Base-by-base conservation (phyloP, 2,888 invertebrate species). In the Cynaeus angustus region DNA sequence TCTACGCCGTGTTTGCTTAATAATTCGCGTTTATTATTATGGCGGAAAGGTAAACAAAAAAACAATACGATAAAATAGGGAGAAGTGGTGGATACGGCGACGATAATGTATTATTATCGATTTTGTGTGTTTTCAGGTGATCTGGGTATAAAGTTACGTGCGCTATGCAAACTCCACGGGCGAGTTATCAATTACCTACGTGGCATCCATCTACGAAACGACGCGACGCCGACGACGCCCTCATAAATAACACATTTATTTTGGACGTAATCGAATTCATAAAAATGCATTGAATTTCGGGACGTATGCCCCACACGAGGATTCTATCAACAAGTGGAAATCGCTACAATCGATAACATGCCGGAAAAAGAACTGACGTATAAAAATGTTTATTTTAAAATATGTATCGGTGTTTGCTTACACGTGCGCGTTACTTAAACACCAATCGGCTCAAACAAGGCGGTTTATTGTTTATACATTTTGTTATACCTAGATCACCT, bases 281-380 rank as follows among this genome's bases (percentile, higher is more conserved):
- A 68, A 68, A 62, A 62, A 68, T 62, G 68, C 62, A 62, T 68
- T 21, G 68, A 59, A 67, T 59, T 62, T 62, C 43, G 43, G 26
- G 66, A 21, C 38, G 16, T 28, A 16, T 55, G 46, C 21, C 65
- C 45, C 45, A 45, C 48, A 13, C 38, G 56, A 45, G 33, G 26
- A 28, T 53, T 53, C 46, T 37, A 56, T 56, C 66, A 66, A 66
- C 66, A 66, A 66, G 66, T 66, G 64, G 64, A 64, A 64, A 53
- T 64, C 64, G 64, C 43, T 45, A 16, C 8, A 30, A 64, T 64
- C 53, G 53, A 53, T 64, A 53, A 21, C 13, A 7, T 8, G 14
- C 33, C 61, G 61, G 45, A 46, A 59, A n/a, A 45, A 61, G 30
- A 50, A 45, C 41, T 14, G 58, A 58, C 37, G 30, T 41, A 56